Base-by-base conservation (phyloP, 2,888 invertebrate genomes). In the Orchestes rusci region DNA sequence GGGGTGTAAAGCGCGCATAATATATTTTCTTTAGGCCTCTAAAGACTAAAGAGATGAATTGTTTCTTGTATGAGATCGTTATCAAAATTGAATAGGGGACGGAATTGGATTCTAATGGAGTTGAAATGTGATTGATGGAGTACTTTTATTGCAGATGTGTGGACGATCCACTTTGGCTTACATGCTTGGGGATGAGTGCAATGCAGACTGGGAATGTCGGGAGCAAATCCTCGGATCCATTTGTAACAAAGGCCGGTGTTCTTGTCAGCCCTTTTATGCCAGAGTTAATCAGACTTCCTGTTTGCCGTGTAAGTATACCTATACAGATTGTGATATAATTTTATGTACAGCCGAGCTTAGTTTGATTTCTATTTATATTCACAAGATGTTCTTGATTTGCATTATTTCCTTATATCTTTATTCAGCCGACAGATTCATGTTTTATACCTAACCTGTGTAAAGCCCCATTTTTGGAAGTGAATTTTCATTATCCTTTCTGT, bases 231-330 rank as follows among this genome's bases (percentile, higher is more conserved):
- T 71, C 45, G 77, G 81, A 60, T 77, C 83, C 52, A 74, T 74
- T 50, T 85, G 85, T 66, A 68, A 74, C 53, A 69, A 73, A 60
- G 87, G 87, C 56, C 74, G 77, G 53, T 91, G 91, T 71, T 76
- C 79, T 46, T 91, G 91, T 68, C 80, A 82, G 66, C 83, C 88
- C 20, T 89, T 85, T 70, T 87, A 78, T 68, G 88, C 89, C 23
- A 77, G 76, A 64, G 79, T 81, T 65, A 85, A 91, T 70, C 76
- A 76, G 58, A 81, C 84, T 47, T 77, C 77, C 51, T 91, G 91
- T 70, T 73, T 90, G 58, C 85, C 86, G 74, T 87, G 90, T 91
- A 74, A 83, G 80, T 52, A 41, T n/a, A n/a, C n/a, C n/a, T n/a
- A n/a, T n/a, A n/a, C n/a, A n/a, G n/a, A n/a, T n/a, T 12, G 4